Evolutionary conservation across 2,888 invertebrate genomes (phyloP), one percentile per base, ranked within the genome.

Genomic region (Monoplex corrugatus): DNA sequence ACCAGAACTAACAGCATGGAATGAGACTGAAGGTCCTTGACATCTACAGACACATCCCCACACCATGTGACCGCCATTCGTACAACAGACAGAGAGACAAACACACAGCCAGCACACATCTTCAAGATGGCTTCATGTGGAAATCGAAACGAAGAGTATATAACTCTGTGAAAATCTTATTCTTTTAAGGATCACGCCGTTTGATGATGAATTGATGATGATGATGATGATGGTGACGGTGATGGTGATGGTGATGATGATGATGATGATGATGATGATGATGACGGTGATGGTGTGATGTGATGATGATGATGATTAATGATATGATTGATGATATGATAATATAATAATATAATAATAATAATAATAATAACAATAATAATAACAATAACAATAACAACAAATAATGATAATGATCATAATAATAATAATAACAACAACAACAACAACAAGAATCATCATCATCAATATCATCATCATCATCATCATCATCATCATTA

Each of bases 381-480:
- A 28, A 72, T 72, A 28, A 72, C 28, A 28, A 72, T 72, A 28
- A 72, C 28, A 28, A 72, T 72, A 28, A 72, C 28, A 28, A 72
- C 28, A 28, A n/a, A 72, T 72, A 28, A 72, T 72, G 72, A 72
- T 72, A 28, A 72, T 72, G 72, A 72, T 72, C 13, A 72, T 72
- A 28, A 72, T 72, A 28, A 72, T 72, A 28, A 72, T 72, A 28
- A 72, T 72, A 28, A 72, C 28, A 75, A n/a, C 10, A 32, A 8
- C 28, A 75, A 75, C 28, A 8, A 19, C 0, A 16, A 75, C 28
- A 35, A 8, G 8, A 8, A 75, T 32, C 13, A 32, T 32, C 13
- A 75, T 50, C 10, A 50, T 50, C 10, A n/a, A n/a, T n/a, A 50
- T 50, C 10, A 50, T 50, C 10, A 50, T 50, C 10, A 50, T 50